phyloP scores from a whole-genome alignment of 2,797 vertebrate species.

The Scarus forsteni region DNA sequence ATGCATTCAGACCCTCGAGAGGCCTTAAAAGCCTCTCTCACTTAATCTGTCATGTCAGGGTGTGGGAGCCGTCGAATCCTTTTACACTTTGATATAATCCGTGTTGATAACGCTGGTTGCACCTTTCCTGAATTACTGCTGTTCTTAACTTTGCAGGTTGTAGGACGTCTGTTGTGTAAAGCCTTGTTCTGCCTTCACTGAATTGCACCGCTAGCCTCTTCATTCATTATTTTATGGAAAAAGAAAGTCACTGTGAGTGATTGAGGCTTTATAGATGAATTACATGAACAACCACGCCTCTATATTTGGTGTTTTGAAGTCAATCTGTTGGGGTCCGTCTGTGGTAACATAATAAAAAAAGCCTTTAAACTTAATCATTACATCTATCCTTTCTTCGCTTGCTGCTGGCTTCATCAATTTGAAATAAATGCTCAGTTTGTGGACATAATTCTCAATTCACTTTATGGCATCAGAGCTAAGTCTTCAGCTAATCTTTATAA shows the following conservation, averaged over 20 bases:
- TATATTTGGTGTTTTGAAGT: constrained; percentile 27
- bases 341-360: constrained; percentile 4
- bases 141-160: constrained; percentile 43
- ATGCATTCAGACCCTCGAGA: constrained; percentile 65
- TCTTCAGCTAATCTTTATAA: background rate
- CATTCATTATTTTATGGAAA: constrained; percentile 10
- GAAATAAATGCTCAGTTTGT: constrained; percentile 17
- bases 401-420: constrained; percentile 19
- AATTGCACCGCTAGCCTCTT: background rate
- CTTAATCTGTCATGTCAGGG: constrained; percentile 65
- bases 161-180: constrained; percentile 15
- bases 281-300: constrained; percentile 7
- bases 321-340: constrained; percentile 21
- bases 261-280: constrained; percentile 6
- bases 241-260: background rate
- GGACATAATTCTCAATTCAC: background rate
- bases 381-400: constrained; percentile 17
- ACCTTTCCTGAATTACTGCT: constrained; percentile 51
- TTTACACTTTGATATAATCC: constrained; percentile 72
- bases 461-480: background rate
- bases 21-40: constrained; percentile 68
- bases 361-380: constrained; percentile 31
- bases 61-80: constrained; percentile 64
- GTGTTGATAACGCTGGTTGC: constrained; percentile 65
- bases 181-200: background rate